Base-by-base conservation (phyloP, 2,113 vertebrate genomes). In the Tursiops truncatus region DNA sequence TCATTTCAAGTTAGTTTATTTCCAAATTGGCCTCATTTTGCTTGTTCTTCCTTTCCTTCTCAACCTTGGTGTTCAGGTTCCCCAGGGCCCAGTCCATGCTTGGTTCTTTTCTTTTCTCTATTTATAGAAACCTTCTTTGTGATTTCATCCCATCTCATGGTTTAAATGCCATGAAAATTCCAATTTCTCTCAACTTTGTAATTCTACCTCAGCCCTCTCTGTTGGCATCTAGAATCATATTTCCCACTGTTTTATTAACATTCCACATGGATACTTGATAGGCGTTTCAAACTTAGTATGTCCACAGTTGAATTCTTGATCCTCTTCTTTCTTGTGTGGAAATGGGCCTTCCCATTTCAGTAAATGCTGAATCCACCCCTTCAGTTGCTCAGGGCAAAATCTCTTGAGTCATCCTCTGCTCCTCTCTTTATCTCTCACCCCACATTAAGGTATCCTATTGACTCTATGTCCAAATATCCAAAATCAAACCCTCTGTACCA, bases 1-100 rank as follows among this genome's bases (percentile, higher is more conserved):
- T 89, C 47, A 83, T 79, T 96, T 93, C 63, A 96, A 74, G 95
- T 89, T 77, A 96, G 53, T 71, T 86, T 13, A 93, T 70, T 94
- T 90, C 63, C 53, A 94, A 31, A 67, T 71, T 7, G 1, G 26
- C 28, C 65, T 96, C 5, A 33, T 96, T 91, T 92, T 93, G 58
- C 44, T 67, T 53, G 67, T 91, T 5, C 20, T 91, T 93, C 36
- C 7, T 87, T 82, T 84, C 23, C 6, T 20, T 36, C 31, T 95
- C 38, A 86, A 33, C 31, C 26, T 92, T n/a, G 50, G 60, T 50
- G 18, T n/a, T 89, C n/a, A 58, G 6, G 50, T 83, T 94, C 50
- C 21, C 33, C 36, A 60, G 28, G 25, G 28, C 15, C 77, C 38
- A 82, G 44, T 26, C 36, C 44, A 21, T 36, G 9, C 38, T 67